These are phyloP conservation scores for Sphaeramia orbicularis DNA, from an alignment of 2,797 vertebrate genomes.

Conservation along the genomic window DNA sequence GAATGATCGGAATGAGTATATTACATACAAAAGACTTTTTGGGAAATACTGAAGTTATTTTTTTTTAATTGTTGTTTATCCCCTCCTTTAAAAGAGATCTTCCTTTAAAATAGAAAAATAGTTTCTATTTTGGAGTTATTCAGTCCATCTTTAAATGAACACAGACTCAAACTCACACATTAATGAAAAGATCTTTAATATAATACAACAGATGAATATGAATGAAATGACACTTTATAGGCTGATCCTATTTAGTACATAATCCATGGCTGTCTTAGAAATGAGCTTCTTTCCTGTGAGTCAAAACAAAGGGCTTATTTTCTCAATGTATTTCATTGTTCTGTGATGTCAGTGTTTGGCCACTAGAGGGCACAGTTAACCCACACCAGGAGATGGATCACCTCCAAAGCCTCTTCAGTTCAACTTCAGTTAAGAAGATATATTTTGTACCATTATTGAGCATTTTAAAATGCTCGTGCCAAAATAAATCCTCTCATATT, in stretches of 20 bases:
- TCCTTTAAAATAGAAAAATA: too few species aligned
- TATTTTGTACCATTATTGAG: constrained; percentile 15
- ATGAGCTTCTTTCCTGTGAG: background rate
- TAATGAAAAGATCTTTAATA: too few species aligned
- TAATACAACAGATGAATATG: too few species aligned
- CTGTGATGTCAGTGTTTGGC: constrained; percentile 4
- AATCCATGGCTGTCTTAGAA: background rate
- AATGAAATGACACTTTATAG: too few species aligned
- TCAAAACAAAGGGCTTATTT: background rate
- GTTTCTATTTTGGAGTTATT: too few species aligned
- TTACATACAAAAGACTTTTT: too few species aligned
- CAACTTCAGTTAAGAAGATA: background rate
- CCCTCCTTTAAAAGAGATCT: too few species aligned
- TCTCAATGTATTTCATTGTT: background rate
- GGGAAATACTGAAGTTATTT: too few species aligned
- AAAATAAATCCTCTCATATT: constrained; percentile 14
- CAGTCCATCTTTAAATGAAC: too few species aligned
- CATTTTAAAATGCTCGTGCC: constrained; percentile 16
- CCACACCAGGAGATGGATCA: background rate
- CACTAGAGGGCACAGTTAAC: constrained; percentile 49
- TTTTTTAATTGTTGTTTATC: too few species aligned
- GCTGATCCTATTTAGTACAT: background rate
- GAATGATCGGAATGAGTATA: too few species aligned
- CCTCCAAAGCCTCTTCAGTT: background rate
- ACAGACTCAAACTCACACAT: too few species aligned